These are phyloP conservation scores for Xanthia togata DNA, from an alignment of 2,888 invertebrate species.

Conservation along the genomic window DNA sequence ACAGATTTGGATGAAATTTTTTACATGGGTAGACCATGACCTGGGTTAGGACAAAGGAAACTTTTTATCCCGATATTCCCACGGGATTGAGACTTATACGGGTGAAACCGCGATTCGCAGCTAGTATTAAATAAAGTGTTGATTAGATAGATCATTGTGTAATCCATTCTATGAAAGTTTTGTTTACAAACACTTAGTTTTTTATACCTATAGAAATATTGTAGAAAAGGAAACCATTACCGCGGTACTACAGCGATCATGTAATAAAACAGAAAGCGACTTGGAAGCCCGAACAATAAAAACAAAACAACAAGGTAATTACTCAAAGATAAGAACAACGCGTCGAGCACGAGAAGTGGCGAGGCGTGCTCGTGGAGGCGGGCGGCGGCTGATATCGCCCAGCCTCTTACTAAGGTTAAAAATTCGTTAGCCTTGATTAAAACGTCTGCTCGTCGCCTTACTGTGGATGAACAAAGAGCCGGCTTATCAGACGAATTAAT, in stretches of 20 bases:
- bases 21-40: too few species aligned
- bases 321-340: conserved; percentile 84
- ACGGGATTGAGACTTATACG: too few species aligned
- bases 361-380: conserved; percentile 70
- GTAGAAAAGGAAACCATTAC: conserved; percentile 31
- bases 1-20: too few species aligned
- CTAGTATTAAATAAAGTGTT: background rate
- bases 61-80: too few species aligned
- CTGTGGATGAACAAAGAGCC: conserved; percentile 77
- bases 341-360: conserved; percentile 78
- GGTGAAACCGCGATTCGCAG: too few species aligned
- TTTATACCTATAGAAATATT: conserved; percentile 4
- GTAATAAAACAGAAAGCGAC: conserved; percentile 75
- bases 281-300: conserved; percentile 75
- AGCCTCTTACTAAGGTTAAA: conserved; percentile 73
- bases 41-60: too few species aligned
- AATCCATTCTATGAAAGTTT: background rate
- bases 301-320: conserved; percentile 83
- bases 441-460: conserved; percentile 76
- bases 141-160: background rate
- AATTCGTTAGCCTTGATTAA: conserved; percentile 82
- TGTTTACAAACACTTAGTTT: background rate
- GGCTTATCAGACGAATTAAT: conserved; percentile 79
- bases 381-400: conserved; percentile 62
- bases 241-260: conserved; percentile 50